phyloP scores from a whole-genome alignment of 2,113 vertebrate species.

The Corvus hawaiiensis region DNA sequence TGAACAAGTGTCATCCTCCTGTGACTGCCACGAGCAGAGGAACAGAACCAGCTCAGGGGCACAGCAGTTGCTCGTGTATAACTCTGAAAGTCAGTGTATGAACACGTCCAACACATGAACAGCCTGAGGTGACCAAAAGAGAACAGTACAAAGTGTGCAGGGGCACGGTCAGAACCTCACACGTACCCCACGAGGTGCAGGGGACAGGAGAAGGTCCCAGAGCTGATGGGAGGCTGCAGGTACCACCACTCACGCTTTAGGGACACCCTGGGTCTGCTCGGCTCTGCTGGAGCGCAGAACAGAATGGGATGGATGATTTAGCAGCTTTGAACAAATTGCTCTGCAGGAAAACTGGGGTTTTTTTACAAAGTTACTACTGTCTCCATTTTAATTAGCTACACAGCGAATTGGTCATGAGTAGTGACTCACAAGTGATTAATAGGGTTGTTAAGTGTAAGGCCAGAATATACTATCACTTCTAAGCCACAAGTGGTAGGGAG shows the following conservation, averaged over 20 bases:
- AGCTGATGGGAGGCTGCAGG: background rate
- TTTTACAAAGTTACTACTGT: background rate
- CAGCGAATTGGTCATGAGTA: background rate
- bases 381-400: background rate
- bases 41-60: background rate
- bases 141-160: background rate
- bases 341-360: background rate
- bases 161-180: rapidly evolving
- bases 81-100: rapidly evolving
- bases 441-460: background rate
- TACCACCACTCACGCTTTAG: background rate
- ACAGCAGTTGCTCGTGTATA: background rate
- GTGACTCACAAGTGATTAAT: background rate
- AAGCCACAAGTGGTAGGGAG: background rate
- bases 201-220: background rate
- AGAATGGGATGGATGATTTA: background rate
- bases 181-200: rapidly evolving
- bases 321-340: background rate
- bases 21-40: background rate
- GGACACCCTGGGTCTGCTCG: rapidly evolving
- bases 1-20: background rate
- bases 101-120: rapidly evolving
- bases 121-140: background rate
- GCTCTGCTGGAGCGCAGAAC: background rate
- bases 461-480: background rate